Evolutionary conservation across 1,140 invertebrate species (phyloP), one percentile per base, ranked within the genome.

Genomic region (Drosophila hydei): DNA sequence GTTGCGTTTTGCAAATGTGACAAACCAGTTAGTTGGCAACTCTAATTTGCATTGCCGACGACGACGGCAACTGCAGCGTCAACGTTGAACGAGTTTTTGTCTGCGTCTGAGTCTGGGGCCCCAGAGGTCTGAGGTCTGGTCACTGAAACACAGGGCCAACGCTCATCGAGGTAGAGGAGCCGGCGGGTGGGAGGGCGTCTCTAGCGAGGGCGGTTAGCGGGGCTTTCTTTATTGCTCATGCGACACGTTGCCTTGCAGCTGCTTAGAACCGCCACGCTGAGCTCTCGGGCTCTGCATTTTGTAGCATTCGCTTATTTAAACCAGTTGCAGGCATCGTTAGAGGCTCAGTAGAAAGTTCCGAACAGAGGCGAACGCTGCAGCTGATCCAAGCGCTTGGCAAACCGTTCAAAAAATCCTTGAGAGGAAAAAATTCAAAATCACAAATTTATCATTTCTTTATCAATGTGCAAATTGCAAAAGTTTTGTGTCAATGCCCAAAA

Each of bases 401-500:
- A 21, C 48, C 11, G 14, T 16, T 43, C 25, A 33, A 8, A 14
- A 5, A n/a, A 18, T 56, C 54, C 61, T 58, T 60, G 19, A 9
- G 50, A 62, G n/a, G n/a, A n/a, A n/a, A n/a, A n/a, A 7, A 18
- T 50, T 56, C n/a, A 61, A 56, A 58, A 18, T 18, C 11, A 56
- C 54, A 67, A 71, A 33, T 58, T 75, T 70, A 60, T 48, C 30
- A 62, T 76, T 55, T 50, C 67, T 50, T 48, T 45, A 30, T 60
- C 61, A 79, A 88, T 88, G 83, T 73, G 83, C 84, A 79, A 74
- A 56, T 79, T 73, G 83, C 72, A 77, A 88, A 81, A 77, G 54
- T 75, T 85, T 78, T 89, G 90, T 91, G 90, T 91, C 90, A 91
- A 91, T 91, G 90, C 87, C 84, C 80, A 91, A 80, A 78, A 83